A percentile compares a stretch with the other conserved stretches of the same genome.
These are phyloP conservation scores for Dryobota labecula DNA, from an alignment of 2,888 invertebrate genomes.

Conservation along the genomic window DNA sequence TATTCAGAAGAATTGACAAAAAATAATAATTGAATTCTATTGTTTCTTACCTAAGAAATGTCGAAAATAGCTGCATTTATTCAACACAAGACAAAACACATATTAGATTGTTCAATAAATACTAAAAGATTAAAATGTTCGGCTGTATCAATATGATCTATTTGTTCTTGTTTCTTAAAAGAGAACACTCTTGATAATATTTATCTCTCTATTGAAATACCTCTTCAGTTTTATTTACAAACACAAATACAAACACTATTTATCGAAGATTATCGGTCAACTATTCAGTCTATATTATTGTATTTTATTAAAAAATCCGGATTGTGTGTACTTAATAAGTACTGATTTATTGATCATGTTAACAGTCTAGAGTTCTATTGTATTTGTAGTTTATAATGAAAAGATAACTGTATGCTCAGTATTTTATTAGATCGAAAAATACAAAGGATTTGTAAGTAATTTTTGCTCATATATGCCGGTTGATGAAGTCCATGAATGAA, in stretches of 20 bases:
- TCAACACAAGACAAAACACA: constrained; percentile 21
- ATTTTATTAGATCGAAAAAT: constrained; percentile 19
- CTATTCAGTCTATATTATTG: constrained; percentile 8
- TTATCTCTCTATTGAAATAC: constrained; percentile 43
- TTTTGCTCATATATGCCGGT: constrained; percentile 16
- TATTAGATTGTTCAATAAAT: constrained; percentile 32
- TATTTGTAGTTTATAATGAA: constrained; percentile 10
- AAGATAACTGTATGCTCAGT: not conserved
- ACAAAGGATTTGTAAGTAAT: not conserved
- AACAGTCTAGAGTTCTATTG: not conserved
- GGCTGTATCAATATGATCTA: constrained; percentile 10
- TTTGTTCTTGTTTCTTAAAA: constrained; percentile 24
- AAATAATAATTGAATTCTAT: no score
- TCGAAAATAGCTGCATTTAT: not conserved
- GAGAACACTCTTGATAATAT: constrained; percentile 36
- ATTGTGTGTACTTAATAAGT: not conserved
- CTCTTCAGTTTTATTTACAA: constrained; percentile 27
- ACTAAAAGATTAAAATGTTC: constrained; percentile 18
- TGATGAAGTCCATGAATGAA: constrained; percentile 69
- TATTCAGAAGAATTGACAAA: not conserved
- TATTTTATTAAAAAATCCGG: constrained; percentile 10
- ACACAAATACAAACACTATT: constrained; percentile 20
- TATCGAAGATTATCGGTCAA: constrained; percentile 41
- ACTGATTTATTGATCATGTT: constrained; percentile 13
- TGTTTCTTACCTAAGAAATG: constrained; percentile 20